Base-by-base conservation (phyloP, 2,888 invertebrate genomes). In the Drosophila mimetica region DNA sequence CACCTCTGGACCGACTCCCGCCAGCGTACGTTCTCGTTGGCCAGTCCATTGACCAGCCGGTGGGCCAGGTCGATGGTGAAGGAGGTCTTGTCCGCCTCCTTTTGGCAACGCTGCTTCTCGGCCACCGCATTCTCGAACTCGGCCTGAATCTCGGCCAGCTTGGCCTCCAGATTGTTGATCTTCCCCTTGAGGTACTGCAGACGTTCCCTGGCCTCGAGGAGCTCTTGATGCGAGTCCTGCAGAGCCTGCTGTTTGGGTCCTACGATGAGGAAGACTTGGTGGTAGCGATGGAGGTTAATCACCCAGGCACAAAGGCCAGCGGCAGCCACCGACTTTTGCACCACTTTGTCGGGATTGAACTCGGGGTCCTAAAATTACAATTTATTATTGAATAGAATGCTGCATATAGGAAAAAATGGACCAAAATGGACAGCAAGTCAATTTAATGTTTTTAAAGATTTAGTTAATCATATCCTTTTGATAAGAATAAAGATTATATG, bases 271-370 rank as follows among this genome's bases (percentile, higher is more conserved):
- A 96, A 98, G 41, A 98, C 96, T 74, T 97, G 96, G 92, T 97
- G 96, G 92, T 97, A 98, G 86, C 94, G 96, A 90, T 96, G 93
- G 77, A 98, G 96, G 92, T 98, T 99, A 77, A 97, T 95, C 4
- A 97, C 98, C 98, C 98, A 99, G 9, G 98, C 95, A 90, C 98
- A 98, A 2, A 99, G 93, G 3, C 98, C 97, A 50, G 97, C 97
- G 18, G 98, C 99, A 13, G 99, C 98, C 42, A 95, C 94, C 0
- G 98, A 98, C 92, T 98, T 98, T 13, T 95, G 94, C 75, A 95
- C 93, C 81, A 99, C 96, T 79, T 96, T 95, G 48, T 96, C 97
- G 0, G 97, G 95, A 77, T 95, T 95, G 91, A 99, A 99, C 76
- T 98, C 97, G 22, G 95, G 94, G 89, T 95, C 93, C 92, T 92